Conservation (phyloP, 2,888 invertebrate genomes). For the Rhagonycha lutea region DNA sequence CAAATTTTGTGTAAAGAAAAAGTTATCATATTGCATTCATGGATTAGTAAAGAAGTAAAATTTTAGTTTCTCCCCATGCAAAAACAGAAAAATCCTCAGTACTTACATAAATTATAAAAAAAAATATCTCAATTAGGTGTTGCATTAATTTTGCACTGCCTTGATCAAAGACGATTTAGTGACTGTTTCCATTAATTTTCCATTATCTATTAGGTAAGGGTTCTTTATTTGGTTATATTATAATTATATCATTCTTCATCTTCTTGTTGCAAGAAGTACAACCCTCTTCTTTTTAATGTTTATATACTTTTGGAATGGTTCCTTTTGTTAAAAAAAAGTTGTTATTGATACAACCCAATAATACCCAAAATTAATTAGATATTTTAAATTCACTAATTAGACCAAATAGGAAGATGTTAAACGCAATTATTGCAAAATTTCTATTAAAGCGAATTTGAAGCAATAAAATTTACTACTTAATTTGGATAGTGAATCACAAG, state of each 20-base stretch:
- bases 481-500: too few relatives aligned
- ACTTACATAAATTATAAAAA: background rate
- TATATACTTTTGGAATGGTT: background rate
- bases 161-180: background rate
- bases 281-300: background rate
- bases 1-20: background rate
- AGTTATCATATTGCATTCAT: background rate
- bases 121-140: background rate
- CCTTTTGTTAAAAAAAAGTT: background rate
- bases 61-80: background rate
- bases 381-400: too few relatives aligned
- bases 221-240: background rate
- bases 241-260: background rate
- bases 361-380: too few relatives aligned
- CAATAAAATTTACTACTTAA: too few relatives aligned
- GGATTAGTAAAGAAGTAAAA: background rate
- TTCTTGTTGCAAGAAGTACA: background rate
- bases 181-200: too few relatives aligned
- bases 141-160: background rate
- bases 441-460: too few relatives aligned
- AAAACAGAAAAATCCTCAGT: background rate
- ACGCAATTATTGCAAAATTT: too few relatives aligned
- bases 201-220: background rate
- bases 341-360: background rate
- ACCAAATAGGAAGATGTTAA: too few relatives aligned